Evolutionary conservation across 2,113 vertebrate genomes (phyloP).

Genomic region (Pluvialis apricaria): DNA sequence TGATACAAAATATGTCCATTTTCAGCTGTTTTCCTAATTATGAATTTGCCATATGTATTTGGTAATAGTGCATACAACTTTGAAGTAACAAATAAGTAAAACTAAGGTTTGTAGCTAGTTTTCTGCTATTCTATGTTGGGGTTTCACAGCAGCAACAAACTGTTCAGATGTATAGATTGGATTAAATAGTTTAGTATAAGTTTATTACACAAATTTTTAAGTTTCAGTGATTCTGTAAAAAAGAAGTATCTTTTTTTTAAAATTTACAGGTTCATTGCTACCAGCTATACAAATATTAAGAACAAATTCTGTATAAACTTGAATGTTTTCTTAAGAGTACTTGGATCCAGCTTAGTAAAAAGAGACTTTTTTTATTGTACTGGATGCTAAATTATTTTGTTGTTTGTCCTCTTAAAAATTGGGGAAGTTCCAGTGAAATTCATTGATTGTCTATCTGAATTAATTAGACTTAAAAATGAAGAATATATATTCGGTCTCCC

Average conservation of each 20-base stretch:
- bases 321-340: background rate
- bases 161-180: background rate
- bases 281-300: background rate
- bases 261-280: background rate
- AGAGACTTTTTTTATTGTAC: background rate
- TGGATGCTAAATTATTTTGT: background rate
- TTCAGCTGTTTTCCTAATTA: background rate
- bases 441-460: background rate
- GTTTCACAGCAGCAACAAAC: background rate
- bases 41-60: background rate
- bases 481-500: background rate
- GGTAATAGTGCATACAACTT: background rate
- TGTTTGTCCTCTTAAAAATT: background rate
- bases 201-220: background rate
- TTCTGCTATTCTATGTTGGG: background rate
- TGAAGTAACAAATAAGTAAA: background rate
- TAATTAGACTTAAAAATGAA: background rate
- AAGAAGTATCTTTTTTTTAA: background rate
- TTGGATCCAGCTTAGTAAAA: background rate
- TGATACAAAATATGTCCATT: background rate
- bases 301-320: background rate
- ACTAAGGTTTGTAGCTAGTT: background rate
- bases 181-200: background rate
- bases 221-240: background rate
- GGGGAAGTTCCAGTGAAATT: background rate